A percentile compares a stretch with the other conserved stretches of the same genome.
Evolutionary conservation across 2,113 vertebrate species (phyloP).

Genomic region (Stegostoma tigrinum): DNA sequence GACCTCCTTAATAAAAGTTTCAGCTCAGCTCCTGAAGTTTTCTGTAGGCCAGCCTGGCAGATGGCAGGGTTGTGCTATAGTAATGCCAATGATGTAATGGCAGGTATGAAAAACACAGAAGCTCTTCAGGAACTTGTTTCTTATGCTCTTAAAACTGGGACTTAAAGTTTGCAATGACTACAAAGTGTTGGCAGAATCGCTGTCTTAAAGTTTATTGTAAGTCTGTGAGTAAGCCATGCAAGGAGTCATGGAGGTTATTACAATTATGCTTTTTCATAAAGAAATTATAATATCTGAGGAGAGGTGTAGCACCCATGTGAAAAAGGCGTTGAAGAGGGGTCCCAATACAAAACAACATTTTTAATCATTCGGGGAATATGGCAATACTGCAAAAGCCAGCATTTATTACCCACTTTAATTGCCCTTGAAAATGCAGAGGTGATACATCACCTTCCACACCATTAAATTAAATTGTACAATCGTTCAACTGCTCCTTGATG

Average conservation of each 20-base stretch:
- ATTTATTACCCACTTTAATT: too few relatives aligned
- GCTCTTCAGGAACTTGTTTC: neutral
- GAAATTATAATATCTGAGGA: neutral
- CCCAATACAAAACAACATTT: neutral
- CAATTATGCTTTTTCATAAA: neutral
- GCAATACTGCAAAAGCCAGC: too few relatives aligned
- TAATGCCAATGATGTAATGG: neutral
- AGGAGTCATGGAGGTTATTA: neutral
- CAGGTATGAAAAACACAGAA: neutral
- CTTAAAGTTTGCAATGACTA: neutral
- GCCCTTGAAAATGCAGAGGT: too few relatives aligned
- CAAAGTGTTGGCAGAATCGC: too few relatives aligned
- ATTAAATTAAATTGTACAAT: too few relatives aligned
- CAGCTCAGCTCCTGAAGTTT: neutral
- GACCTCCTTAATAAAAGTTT: neutral
- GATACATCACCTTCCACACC: too few relatives aligned
- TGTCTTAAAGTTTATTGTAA: neutral
- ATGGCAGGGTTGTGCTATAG: neutral
- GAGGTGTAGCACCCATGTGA: neutral
- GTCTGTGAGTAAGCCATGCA: neutral
- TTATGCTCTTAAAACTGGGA: neutral
- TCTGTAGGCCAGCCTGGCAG: neutral
- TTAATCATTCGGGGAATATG: too few relatives aligned
- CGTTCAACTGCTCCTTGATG: too few relatives aligned
- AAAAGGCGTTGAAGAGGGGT: neutral